These are phyloP conservation scores for Helicoverpa zea DNA, from an alignment of 1,140 invertebrate species.

Conservation along the genomic window DNA sequence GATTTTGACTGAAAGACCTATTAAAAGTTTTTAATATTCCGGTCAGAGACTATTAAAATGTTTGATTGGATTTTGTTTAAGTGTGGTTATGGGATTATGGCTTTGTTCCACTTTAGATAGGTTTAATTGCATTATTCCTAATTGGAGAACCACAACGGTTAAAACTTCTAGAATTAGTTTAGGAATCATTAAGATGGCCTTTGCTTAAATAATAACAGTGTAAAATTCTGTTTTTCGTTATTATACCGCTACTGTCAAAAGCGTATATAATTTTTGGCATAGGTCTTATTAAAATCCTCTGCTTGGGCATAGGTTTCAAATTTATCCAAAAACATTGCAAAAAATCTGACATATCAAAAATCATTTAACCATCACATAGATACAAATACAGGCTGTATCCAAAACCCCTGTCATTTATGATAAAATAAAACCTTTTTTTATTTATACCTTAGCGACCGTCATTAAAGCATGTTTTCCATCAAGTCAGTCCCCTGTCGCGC, in stretches of 20 bases:
- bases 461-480: constrained; percentile 68
- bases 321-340: background rate
- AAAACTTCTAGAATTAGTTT: too few species aligned
- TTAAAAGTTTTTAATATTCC: constrained; percentile 77
- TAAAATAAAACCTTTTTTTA: constrained; percentile 47
- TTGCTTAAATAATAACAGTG: too few species aligned
- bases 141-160: too few species aligned
- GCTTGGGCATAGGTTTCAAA: background rate
- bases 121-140: too few species aligned
- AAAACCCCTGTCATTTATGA: constrained; percentile 46
- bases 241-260: too few species aligned
- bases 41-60: constrained; percentile 60
- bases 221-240: too few species aligned
- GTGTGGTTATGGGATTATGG: background rate
- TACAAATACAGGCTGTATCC: constrained; percentile 23
- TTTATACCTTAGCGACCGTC: constrained; percentile 45
- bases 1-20: constrained; percentile 72
- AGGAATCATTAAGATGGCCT: too few species aligned
- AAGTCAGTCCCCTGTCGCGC: constrained; percentile 64
- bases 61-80: constrained; percentile 50
- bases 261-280: too few species aligned
- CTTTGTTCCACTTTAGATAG: too few species aligned
- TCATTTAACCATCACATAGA: background rate
- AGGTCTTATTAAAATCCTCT: too few species aligned
- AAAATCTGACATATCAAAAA: background rate